Base-by-base conservation (phyloP, 1,140 invertebrate species). In the Agraylea sexmaculata region DNA sequence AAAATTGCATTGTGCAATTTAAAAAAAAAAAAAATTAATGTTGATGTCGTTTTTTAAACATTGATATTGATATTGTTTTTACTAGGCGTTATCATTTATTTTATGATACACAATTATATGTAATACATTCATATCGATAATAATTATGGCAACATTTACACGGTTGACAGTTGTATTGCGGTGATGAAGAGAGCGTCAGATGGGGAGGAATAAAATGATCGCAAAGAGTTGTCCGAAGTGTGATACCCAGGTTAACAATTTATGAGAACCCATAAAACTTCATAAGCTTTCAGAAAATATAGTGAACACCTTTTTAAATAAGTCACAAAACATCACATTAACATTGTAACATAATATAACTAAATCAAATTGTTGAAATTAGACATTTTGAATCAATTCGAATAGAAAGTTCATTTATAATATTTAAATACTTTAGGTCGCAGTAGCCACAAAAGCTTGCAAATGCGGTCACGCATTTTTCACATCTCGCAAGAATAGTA, bases 381-480 rank as follows among this genome's bases (percentile, higher is more conserved):
- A 7, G 23, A 25, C n/a, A n/a, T 25, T 25, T 6, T 25, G 23
- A n/a, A 6, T 23, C 35, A 23, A 25, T 23, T 8, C 13, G 33
- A 35, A 6, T 23, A 13, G 29, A 17, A 11, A 2, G 13, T 27
- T 4, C 20, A 10, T 2, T 28, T 11, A 17, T 37, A 31, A 33
- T 7, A 36, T 22, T 42, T 45, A 25, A 28, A 32, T 27, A 36
- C 49, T 58, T 22, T 55, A 86, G 80, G 78, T 84, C 42, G 79
- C 82, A 23, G 83, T 85, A 25, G 83, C 82, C 4, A 83, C 80
- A 27, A 85, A 85, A 60, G 72, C 78, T 5, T 86, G 83, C 59
- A 79, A 75, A 15, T 86, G 82, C 56, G 80, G 81, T 0, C 78
- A 84, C 57, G 75, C 75, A 31, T 86, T 84, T 62, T 83, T 83